Evolutionary conservation across 2,797 vertebrate species (phyloP), one percentile per base, ranked within the genome.

Genomic region (Leontopithecus rosalia): DNA sequence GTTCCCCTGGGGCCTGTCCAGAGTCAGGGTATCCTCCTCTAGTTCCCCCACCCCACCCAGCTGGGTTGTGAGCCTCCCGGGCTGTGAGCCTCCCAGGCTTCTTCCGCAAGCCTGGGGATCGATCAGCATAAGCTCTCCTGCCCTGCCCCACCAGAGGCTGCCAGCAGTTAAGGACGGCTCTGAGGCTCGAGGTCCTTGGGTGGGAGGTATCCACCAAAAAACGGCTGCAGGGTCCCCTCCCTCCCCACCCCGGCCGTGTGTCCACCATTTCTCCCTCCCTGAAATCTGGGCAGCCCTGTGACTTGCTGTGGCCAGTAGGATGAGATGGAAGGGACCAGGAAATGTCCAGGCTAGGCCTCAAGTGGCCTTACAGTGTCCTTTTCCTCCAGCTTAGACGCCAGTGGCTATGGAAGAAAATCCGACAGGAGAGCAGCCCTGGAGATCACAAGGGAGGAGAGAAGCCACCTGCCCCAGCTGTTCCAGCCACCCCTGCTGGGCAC

Each of bases 31-130:
- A 2, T 33, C 30, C 46, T 33, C 30, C 61, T 30, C 55, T 11
- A 1, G 1, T 7, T 41, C 48, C 33, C 2, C 36, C 52, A 22
- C 20, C 52, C 20, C 52, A 55, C 52, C 14, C 2, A 30, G 19
- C 48, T 30, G 41, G 36, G 75, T 41, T 61, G 70, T 12, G 22
- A 36, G 75, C n/a, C n/a, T n/a, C n/a, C n/a, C n/a, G 41, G 36
- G 75, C 48, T 61, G 72, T 12, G 22, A 36, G 75, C 20, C 28
- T 41, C 46, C 90, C 26, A 73, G 41, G 15, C 64, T n/a, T 30
- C 26, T 17, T 67, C 17, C 0, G 0, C 41, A 9, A 7, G 11
- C 28, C 28, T 24, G 12, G 0, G 48, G 20, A 19, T 15, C 36
- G 15, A 14, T 19, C 55, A 11, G 50, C 39, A 15, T 10, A 13